These are phyloP conservation scores for Scartelaos histophorus DNA, from an alignment of 2,113 vertebrate genomes.

Conservation along the genomic window DNA sequence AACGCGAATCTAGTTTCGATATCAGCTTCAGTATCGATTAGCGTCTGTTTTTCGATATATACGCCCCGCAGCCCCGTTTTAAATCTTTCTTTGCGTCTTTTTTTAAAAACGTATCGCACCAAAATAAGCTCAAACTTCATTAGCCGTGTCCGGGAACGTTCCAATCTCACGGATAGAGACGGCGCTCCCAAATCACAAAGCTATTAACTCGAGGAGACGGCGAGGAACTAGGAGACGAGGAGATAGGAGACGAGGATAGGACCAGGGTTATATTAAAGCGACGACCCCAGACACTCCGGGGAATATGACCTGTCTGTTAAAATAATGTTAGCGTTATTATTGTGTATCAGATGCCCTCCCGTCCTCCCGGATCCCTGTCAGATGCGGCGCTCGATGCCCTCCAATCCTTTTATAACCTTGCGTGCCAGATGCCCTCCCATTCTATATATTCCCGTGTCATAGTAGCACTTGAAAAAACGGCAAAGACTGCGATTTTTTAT, in stretches of 20 bases:
- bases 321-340: not conserved
- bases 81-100: not conserved
- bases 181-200: slow-evolving; percentile 5
- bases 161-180: not conserved
- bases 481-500: too few relatives aligned
- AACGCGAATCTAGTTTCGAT: too few relatives aligned
- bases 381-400: too few relatives aligned
- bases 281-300: not conserved
- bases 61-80: too few relatives aligned
- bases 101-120: not conserved
- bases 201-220: not conserved
- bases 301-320: not conserved
- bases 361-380: not conserved
- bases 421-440: too few relatives aligned
- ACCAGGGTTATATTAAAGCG: not conserved
- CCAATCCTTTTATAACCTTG: too few relatives aligned
- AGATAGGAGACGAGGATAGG: not conserved
- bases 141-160: not conserved
- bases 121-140: not conserved
- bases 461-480: too few relatives aligned
- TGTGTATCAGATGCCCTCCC: not conserved
- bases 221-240: not conserved
- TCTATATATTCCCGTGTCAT: too few relatives aligned
- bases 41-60: too few relatives aligned
- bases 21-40: too few relatives aligned